Conservation (phyloP, 2,797 vertebrate genomes). For the Hydrophis major region DNA sequence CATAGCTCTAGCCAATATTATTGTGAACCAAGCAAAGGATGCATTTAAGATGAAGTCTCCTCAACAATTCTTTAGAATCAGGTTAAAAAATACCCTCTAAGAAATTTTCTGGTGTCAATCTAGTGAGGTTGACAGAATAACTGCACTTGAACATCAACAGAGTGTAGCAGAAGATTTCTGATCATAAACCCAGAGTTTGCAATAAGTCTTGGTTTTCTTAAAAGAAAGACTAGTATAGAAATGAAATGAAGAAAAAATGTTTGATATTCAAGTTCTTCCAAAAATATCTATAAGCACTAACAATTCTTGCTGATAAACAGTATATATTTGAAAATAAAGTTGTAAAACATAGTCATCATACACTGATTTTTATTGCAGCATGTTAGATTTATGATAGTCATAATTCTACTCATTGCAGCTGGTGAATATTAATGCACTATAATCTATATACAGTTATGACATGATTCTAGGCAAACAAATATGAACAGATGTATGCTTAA, state of each 20-base stretch:
- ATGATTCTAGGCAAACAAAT: background rate
- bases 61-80: accelerated
- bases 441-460: background rate
- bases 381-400: background rate
- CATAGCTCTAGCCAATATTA: background rate
- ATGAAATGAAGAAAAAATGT: background rate
- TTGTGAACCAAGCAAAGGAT: background rate
- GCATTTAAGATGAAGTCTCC: background rate
- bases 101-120: background rate
- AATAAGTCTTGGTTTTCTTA: background rate
- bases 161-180: background rate
- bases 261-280: background rate
- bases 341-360: background rate
- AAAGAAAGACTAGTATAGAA: background rate
- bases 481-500: background rate
- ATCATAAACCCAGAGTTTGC: background rate
- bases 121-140: background rate
- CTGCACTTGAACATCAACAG: background rate
- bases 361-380: background rate
- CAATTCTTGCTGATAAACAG: background rate
- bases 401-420: background rate
- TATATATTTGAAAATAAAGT: background rate
- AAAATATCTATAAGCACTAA: background rate
- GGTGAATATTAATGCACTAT: background rate
- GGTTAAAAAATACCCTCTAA: background rate